Evolutionary conservation across 2,797 vertebrate genomes (phyloP).

Genomic region (Rhinophrynus dorsalis): DNA sequence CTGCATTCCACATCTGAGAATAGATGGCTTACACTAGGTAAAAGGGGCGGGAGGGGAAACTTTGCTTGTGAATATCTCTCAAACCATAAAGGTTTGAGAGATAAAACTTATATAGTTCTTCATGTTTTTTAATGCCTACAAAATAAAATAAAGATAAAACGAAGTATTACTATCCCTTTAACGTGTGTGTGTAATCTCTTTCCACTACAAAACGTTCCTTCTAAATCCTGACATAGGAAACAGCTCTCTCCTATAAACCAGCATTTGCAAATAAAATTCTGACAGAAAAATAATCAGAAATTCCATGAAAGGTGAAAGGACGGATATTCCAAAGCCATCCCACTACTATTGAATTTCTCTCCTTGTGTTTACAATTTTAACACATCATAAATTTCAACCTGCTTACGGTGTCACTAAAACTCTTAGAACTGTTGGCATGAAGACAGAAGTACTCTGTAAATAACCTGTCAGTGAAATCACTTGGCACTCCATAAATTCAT

Average conservation of each 20-base stretch:
- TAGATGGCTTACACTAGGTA: too few relatives aligned
- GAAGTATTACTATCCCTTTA: too few relatives aligned
- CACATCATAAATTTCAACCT: slow-evolving; percentile 68
- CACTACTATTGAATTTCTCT: slow-evolving; percentile 60
- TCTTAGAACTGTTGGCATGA: slow-evolving; percentile 63
- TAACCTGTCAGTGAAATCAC: slow-evolving; percentile 69
- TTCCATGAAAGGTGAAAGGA: slow-evolving; percentile 63
- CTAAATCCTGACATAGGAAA: slow-evolving; percentile 2
- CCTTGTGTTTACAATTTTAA: slow-evolving; percentile 60
- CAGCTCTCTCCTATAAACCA: neutral
- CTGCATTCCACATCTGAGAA: too few relatives aligned
- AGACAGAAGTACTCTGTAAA: slow-evolving; percentile 67
- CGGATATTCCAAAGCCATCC: slow-evolving; percentile 58
- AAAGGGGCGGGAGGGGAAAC: too few relatives aligned
- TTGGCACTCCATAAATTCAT: slow-evolving; percentile 72
- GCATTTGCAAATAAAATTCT: neutral
- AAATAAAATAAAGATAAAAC: too few relatives aligned
- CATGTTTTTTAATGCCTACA: too few relatives aligned
- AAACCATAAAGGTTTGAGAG: too few relatives aligned
- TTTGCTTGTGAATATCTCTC: too few relatives aligned
- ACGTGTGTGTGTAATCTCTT: too few relatives aligned
- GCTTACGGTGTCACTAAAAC: slow-evolving; percentile 66
- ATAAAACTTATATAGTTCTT: too few relatives aligned
- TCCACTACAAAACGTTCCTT: too few relatives aligned
- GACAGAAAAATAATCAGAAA: slow-evolving; percentile 56